Percentiles rank a stretch among this genome's conserved stretches.
These are phyloP conservation scores for Drosophila hamatofila DNA, from an alignment of 2,888 invertebrate species.

Conservation along the genomic window DNA sequence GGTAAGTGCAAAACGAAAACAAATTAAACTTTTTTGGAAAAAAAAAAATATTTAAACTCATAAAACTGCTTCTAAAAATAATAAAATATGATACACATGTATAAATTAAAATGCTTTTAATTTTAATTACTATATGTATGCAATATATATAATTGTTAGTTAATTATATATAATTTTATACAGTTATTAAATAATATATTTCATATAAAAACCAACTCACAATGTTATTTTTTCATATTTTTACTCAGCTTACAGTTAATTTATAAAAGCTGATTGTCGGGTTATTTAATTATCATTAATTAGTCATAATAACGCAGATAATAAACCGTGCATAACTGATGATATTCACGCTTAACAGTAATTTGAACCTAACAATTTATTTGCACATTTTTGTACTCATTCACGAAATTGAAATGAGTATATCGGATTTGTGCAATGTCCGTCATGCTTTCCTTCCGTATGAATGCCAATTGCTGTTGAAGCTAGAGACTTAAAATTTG, in stretches of 20 bases:
- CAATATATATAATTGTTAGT: neutral
- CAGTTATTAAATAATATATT: conserved; percentile 1
- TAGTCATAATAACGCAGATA: neutral
- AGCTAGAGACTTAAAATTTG: too few species aligned
- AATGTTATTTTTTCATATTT: neutral
- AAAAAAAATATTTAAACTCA: neutral
- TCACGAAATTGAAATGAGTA: too few species aligned
- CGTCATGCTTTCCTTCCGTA: too few species aligned
- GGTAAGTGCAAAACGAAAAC: conserved; percentile 53
- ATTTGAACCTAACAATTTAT: neutral
- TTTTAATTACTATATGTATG: neutral
- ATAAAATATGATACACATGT: neutral
- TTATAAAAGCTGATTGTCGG: neutral
- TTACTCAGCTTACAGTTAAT: neutral
- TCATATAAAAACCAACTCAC: neutral
- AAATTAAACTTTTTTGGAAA: neutral
- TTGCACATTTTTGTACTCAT: neutral
- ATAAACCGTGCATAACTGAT: conserved; percentile 1
- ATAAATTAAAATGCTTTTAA: neutral
- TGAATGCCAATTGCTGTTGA: too few species aligned
- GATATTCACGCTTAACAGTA: conserved; percentile 2
- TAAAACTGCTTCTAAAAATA: neutral
- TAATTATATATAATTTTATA: neutral
- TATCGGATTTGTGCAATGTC: too few species aligned
- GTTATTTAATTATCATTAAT: conserved; percentile 13